phyloP scores from a whole-genome alignment of 2,888 invertebrate genomes.

The Drosophila rubida region DNA sequence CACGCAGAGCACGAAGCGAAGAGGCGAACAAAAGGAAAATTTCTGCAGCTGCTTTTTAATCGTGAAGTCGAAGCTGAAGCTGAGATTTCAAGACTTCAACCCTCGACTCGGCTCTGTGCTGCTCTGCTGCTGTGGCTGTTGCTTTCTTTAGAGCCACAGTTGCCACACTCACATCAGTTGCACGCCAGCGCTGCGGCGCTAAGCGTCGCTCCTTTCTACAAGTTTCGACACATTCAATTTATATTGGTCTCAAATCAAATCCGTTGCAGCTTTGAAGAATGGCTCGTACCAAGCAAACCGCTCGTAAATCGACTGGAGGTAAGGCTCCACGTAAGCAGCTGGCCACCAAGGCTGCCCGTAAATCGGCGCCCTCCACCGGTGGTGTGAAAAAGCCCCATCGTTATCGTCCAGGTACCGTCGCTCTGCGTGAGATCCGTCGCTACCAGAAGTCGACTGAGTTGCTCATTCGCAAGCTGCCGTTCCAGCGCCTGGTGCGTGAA shows the following conservation, averaged over 20 bases:
- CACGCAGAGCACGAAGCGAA: conserved; percentile 28
- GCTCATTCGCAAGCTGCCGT: conserved; percentile 97
- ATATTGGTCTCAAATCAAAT: not conserved
- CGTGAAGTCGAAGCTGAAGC: conserved; percentile 14
- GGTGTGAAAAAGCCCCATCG: conserved; percentile 99
- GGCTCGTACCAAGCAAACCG: conserved; percentile 99
- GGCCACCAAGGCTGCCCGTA: conserved; percentile 97
- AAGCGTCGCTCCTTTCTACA: conserved; percentile 41
- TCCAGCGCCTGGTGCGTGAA: conserved; percentile 98
- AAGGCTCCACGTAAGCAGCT: conserved; percentile 97
- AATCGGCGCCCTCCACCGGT: conserved; percentile 97
- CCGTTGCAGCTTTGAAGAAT: conserved; percentile 85
- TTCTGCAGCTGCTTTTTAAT: conserved; percentile 37
- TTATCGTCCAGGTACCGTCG: conserved; percentile 98
- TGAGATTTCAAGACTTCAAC: conserved; percentile 52
- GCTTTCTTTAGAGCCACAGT: conserved; percentile 32
- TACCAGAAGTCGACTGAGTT: conserved; percentile 98
- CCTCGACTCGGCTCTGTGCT: conserved; percentile 38
- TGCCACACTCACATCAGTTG: conserved; percentile 47
- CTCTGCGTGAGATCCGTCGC: conserved; percentile 98
- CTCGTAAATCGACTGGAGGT: conserved; percentile 98
- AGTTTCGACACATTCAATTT: not conserved
- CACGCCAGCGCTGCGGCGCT: conserved; percentile 65
- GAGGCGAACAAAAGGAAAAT: conserved; percentile 41
- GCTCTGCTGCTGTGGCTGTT: not conserved